Conservation (phyloP, 2,888 invertebrate genomes). For the Steinernema hermaphroditum region DNA sequence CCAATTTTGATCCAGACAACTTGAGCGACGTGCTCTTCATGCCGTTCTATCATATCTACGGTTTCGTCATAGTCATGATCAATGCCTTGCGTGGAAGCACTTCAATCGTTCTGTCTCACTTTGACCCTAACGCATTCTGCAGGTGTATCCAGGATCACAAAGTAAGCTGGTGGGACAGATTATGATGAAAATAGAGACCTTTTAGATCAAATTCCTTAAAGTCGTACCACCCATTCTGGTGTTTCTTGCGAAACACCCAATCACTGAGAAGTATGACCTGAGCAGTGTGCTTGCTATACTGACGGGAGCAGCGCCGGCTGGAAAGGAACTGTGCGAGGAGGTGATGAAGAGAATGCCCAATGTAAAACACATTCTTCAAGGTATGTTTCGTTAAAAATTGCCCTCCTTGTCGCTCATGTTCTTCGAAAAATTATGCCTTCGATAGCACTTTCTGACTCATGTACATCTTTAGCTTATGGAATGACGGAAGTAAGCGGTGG, state of each 20-base stretch:
- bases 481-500: conserved; percentile 35
- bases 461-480: conserved; percentile 37
- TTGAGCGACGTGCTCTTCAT: neutral
- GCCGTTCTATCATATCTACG: conserved; percentile 36
- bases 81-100: conserved; percentile 40
- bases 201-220: conserved; percentile 67
- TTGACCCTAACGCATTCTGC: conserved; percentile 40
- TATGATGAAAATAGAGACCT: no score
- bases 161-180: conserved; percentile 22
- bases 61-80: conserved; percentile 38
- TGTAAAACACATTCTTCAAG: conserved; percentile 44
- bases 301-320: conserved; percentile 62
- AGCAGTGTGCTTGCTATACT: conserved; percentile 73
- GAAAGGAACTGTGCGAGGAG: conserved; percentile 60
- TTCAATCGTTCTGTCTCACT: conserved; percentile 38
- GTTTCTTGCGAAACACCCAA: conserved; percentile 75
- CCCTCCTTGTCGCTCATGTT: no score
- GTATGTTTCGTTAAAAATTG: conserved; percentile 15
- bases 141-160: conserved; percentile 40
- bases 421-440: no score
- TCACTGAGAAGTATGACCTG: conserved; percentile 78
- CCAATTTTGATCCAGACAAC: neutral
- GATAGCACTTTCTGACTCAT: no score
- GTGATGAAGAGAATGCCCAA: conserved; percentile 50
- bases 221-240: conserved; percentile 82